phyloP scores from a whole-genome alignment of 2,888 invertebrate species.

The Eilema griseolum region DNA sequence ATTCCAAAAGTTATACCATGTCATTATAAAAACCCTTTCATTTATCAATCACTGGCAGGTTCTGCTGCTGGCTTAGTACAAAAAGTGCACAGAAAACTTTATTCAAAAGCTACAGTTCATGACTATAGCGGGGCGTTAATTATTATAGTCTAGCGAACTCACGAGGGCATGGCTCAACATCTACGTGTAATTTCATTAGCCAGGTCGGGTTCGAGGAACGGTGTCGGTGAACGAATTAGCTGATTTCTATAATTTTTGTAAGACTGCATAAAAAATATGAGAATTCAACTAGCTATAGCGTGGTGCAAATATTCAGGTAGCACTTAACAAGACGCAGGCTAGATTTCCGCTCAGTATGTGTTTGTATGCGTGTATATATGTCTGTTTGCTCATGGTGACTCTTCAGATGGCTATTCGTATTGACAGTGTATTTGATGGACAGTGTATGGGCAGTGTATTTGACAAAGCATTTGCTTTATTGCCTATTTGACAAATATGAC shows the following conservation, averaged over 20 bases:
- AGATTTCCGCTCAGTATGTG: too few species aligned
- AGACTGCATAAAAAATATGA: neutral
- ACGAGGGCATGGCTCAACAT: constrained; percentile 61
- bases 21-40: neutral
- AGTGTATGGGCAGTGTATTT: too few species aligned
- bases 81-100: neutral
- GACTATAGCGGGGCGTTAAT: constrained; percentile 73
- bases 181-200: constrained; percentile 45
- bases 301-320: too few species aligned
- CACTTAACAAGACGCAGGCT: too few species aligned
- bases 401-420: too few species aligned
- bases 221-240: neutral
- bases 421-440: too few species aligned
- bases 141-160: constrained; percentile 80
- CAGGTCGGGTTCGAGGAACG: constrained; percentile 9
- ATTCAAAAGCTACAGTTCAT: constrained; percentile 15
- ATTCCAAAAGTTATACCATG: neutral
- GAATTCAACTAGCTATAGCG: too few species aligned
- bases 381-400: too few species aligned
- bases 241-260: neutral
- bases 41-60: neutral
- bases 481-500: too few species aligned
- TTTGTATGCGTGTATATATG: too few species aligned
- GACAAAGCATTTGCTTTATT: too few species aligned
- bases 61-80: neutral